Evolutionary conservation across 2,888 invertebrate genomes (phyloP), one percentile per base, ranked within the genome.

Genomic region (Vesta saturnalis): DNA sequence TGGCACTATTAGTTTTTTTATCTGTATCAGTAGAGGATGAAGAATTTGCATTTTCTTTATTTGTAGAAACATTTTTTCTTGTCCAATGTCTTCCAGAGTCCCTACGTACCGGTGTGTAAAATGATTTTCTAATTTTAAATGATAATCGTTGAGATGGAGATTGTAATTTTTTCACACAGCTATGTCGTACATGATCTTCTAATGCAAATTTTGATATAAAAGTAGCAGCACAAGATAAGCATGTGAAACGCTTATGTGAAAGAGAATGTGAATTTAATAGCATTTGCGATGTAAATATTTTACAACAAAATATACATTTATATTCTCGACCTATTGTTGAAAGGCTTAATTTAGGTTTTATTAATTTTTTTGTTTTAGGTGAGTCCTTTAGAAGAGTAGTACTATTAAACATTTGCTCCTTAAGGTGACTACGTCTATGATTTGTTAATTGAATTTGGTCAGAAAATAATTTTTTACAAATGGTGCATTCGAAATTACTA

Each of bases 181-280:
- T 79, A 19, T 74, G 75, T 8, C 80, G 73, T 1, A 81, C 64
- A 64, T 84, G 83, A 18, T 77, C 73, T 57, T 83, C 82, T 0
- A 83, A 71, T 14, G 81, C 67, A 10, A 83, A 60, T 67, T 79
- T 80, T 1, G 82, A 82, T 4, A 74, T 21, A 68, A 83, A 84
- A 1, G 70, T 65, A 5, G 68, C 60, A 5, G 73, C 70, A 64
- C 84, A 84, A 12, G 76, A 77, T 3, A 64, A 61, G 70, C 84
- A 84, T 0, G 69, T 61, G 58, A 78, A 79, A 39, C 72, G 76
- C 67, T 78, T 79, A 71, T 83, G 82, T 6, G 72, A 73, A 72
- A 78, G 78, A 39, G 71, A 60, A 64, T 83, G 83, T 22, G 72
- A 18, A 12, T 69, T 72, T 49, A 83, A 69, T 23, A 73, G 63